phyloP scores from a whole-genome alignment of 2,888 invertebrate species.

The Congeria kusceri region DNA sequence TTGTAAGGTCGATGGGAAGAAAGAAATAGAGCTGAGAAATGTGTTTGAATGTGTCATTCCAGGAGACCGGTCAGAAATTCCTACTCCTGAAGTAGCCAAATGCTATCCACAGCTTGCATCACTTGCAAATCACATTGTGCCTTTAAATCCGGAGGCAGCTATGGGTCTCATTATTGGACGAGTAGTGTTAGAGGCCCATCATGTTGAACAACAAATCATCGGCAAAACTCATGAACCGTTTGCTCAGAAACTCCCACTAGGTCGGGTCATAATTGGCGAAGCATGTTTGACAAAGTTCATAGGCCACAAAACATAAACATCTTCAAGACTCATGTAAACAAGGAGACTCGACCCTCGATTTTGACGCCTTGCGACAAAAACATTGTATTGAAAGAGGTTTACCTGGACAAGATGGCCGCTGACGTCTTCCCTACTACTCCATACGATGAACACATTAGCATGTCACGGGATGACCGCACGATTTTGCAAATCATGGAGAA shows the following conservation, averaged over 20 bases:
- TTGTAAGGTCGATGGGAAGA: too few relatives aligned
- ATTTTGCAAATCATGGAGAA: conserved; percentile 39
- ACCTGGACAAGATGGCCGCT: background rate
- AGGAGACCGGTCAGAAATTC: conserved; percentile 35
- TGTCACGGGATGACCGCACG: conserved; percentile 41
- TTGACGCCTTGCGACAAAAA: conserved; percentile 15
- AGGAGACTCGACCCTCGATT: background rate
- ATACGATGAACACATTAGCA: conserved; percentile 24
- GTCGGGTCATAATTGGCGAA: background rate
- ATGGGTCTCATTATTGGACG: conserved; percentile 31
- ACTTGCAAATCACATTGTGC: conserved; percentile 12
- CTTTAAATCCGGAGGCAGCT: conserved; percentile 3
- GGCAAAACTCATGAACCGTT: background rate
- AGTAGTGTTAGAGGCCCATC: conserved; percentile 25
- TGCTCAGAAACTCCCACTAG: background rate
- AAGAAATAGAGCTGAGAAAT: conserved; percentile 22
- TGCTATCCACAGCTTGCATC: conserved; percentile 25
- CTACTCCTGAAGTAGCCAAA: conserved; percentile 29
- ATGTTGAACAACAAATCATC: background rate
- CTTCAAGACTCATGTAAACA: background rate
- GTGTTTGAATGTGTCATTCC: conserved; percentile 54
- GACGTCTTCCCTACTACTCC: conserved; percentile 23
- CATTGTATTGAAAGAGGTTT: conserved; percentile 7
- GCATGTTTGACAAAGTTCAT: background rate
- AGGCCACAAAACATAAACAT: background rate